phyloP scores from a whole-genome alignment of 2,113 vertebrate genomes.

The Glaucomys volans region DNA sequence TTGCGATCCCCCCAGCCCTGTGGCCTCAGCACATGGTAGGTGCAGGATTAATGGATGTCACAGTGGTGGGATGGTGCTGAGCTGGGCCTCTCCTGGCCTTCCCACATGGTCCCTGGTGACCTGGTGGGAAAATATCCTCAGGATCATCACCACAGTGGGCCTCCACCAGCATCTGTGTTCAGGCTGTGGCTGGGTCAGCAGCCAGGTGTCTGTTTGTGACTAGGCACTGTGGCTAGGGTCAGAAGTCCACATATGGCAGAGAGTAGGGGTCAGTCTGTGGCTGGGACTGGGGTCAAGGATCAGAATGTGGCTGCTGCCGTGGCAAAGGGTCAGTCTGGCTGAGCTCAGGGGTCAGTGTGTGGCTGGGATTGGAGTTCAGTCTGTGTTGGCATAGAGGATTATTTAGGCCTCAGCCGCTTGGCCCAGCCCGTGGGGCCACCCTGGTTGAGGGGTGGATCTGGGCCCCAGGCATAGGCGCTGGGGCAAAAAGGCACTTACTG shows the following conservation, averaged over 20 bases:
- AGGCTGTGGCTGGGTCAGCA: not conserved
- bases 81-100: too few species aligned
- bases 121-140: not conserved
- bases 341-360: not conserved
- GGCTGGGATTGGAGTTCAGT: not conserved
- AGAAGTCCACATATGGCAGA: not conserved
- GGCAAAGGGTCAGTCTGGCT: not conserved
- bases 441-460: not conserved
- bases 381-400: not conserved
- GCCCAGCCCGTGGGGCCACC: not conserved
- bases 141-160: not conserved
- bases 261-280: not conserved
- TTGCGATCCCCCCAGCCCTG: not conserved
- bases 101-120: not conserved
- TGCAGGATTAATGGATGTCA: accelerated
- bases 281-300: not conserved
- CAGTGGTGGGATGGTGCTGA: too few species aligned
- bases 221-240: not conserved
- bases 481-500: not conserved
- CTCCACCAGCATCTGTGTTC: not conserved
- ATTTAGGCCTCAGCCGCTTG: not conserved
- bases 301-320: not conserved
- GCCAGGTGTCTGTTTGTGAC: not conserved
- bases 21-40: not conserved
- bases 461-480: not conserved